Percentiles rank a stretch among this genome's conserved stretches.
Evolutionary conservation across 2,797 vertebrate genomes (phyloP).

Genomic region (Avahi laniger): DNA sequence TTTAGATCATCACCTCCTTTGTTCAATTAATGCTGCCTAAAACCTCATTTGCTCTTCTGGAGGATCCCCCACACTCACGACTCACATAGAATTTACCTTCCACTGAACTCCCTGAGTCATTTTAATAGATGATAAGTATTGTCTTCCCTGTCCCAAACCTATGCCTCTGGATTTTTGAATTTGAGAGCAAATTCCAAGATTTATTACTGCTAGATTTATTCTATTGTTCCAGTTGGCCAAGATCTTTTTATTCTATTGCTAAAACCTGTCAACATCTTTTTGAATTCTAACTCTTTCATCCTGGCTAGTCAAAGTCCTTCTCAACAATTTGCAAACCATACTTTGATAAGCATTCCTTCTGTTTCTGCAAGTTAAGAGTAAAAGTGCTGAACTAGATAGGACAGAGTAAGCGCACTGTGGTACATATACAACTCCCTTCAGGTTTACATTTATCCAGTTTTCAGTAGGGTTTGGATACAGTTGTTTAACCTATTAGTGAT

Average conservation of each 20-base stretch:
- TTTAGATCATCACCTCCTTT: slow-evolving; percentile 64
- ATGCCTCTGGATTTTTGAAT: slow-evolving; percentile 39
- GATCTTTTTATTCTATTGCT: slow-evolving; percentile 7
- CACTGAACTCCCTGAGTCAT: slow-evolving; percentile 44
- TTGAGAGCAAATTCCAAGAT: slow-evolving; percentile 43
- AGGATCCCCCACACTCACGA: neutral
- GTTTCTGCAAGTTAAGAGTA: neutral
- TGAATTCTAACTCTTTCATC: slow-evolving; percentile 8
- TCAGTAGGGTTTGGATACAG: neutral
- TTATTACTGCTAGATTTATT: slow-evolving; percentile 12
- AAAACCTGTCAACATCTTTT: neutral
- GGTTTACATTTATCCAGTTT: neutral
- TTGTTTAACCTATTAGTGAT: neutral
- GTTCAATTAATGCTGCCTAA: slow-evolving; percentile 45
- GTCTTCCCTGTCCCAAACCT: slow-evolving; percentile 4
- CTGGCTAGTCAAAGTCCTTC: neutral
- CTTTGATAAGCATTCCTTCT: neutral
- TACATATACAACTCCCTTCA: neutral
- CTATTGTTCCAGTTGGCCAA: neutral
- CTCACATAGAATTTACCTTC: slow-evolving; percentile 37
- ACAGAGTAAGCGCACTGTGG: neutral
- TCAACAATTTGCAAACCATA: neutral
- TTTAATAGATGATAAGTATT: slow-evolving; percentile 4
- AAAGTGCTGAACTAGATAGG: neutral
- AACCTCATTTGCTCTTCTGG: slow-evolving; percentile 33